Evolutionary conservation across 2,113 vertebrate species (phyloP).

Genomic region (Haplochromis vanheusdeni): DNA sequence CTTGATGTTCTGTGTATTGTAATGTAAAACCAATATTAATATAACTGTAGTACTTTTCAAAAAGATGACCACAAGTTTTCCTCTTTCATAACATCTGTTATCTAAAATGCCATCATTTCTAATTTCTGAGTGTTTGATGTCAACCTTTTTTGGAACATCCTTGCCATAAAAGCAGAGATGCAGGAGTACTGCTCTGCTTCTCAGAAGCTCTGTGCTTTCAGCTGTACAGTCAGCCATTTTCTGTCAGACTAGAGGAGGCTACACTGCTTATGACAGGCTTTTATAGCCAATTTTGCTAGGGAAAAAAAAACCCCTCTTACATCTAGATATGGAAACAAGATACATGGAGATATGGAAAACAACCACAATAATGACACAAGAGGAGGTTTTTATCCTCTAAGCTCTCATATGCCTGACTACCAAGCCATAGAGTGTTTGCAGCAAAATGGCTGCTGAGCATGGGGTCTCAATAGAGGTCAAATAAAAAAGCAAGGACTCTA

Average conservation of each 20-base stretch:
- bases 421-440: not conserved
- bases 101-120: not conserved
- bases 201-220: slow-evolving; percentile 18
- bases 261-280: not conserved
- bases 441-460: slow-evolving; percentile 36
- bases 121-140: not conserved
- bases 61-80: not conserved
- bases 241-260: slow-evolving; percentile 21
- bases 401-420: not conserved
- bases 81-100: not conserved
- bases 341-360: not conserved
- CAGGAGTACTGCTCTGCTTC: not conserved
- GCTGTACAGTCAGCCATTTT: slow-evolving; percentile 46
- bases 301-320: not conserved
- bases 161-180: not conserved
- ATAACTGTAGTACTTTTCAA: not conserved
- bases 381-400: not conserved
- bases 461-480: not conserved
- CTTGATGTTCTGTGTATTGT: not conserved
- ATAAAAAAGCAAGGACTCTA: not conserved
- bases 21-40: not conserved
- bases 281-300: not conserved
- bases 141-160: not conserved
- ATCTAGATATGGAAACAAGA: not conserved
- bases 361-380: not conserved